phyloP scores from a whole-genome alignment of 2,888 invertebrate species.

The Celastrina argiolus region DNA sequence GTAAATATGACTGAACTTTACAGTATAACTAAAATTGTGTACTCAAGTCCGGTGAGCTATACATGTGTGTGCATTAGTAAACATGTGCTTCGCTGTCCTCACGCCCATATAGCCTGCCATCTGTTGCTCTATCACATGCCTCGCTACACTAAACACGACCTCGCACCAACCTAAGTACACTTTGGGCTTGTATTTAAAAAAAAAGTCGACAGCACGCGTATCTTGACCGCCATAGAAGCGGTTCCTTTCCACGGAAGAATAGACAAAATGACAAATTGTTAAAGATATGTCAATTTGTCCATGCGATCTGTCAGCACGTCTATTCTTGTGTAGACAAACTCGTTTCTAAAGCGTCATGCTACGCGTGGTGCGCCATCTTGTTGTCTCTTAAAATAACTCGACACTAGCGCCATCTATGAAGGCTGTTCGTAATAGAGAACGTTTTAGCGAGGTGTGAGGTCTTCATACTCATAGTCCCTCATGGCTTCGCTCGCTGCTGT shows the following conservation, averaged over 20 bases:
- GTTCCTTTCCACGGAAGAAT: too few relatives aligned
- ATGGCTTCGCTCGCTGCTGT: constrained; percentile 47
- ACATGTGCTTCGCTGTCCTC: constrained; percentile 67
- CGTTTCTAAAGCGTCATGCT: too few relatives aligned
- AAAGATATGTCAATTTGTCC: too few relatives aligned
- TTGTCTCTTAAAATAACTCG: not conserved
- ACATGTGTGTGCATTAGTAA: constrained; percentile 21
- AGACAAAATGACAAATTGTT: too few relatives aligned
- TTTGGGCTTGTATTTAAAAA: constrained; percentile 37
- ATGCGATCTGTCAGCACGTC: too few relatives aligned
- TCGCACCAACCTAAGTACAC: constrained; percentile 53
- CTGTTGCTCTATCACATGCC: constrained; percentile 68
- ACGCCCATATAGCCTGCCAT: constrained; percentile 70
- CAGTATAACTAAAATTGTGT: too few relatives aligned
- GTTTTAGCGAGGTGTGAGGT: constrained; percentile 50
- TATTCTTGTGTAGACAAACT: too few relatives aligned
- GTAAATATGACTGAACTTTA: too few relatives aligned
- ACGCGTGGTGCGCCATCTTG: not conserved
- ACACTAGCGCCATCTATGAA: not conserved
- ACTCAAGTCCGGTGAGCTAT: constrained; percentile 1
- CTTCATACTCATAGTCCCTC: constrained; percentile 41
- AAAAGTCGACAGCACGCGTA: constrained; percentile 5
- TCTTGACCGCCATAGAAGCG: too few relatives aligned
- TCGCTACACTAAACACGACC: constrained; percentile 70
- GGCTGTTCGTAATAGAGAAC: not conserved